These are phyloP conservation scores for Amphilophus citrinellus DNA, from an alignment of 2,113 vertebrate genomes.

Conservation along the genomic window DNA sequence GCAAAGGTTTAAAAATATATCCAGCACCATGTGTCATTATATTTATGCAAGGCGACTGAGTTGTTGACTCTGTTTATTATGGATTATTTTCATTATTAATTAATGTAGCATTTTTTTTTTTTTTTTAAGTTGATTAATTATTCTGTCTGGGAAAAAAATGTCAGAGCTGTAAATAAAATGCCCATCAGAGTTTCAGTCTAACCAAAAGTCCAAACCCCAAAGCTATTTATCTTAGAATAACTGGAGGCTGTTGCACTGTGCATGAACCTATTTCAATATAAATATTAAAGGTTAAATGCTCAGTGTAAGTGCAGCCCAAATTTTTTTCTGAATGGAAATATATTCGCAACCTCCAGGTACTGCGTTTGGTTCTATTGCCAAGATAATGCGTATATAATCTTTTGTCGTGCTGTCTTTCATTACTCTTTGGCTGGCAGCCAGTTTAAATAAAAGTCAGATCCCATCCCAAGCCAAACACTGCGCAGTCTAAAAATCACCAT, in stretches of 20 bases:
- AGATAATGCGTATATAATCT: constrained; percentile 30
- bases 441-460: constrained; percentile 17
- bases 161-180: neutral
- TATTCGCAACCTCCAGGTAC: constrained; percentile 3
- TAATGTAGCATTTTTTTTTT: neutral
- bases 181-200: neutral
- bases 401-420: constrained; percentile 52
- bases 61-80: neutral
- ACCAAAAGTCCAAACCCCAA: neutral
- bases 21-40: too few relatives aligned
- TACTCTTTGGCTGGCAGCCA: constrained; percentile 49
- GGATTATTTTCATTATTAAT: neutral
- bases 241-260: neutral
- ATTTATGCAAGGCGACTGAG: neutral
- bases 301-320: neutral
- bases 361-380: neutral
- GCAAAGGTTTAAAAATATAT: neutral
- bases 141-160: neutral
- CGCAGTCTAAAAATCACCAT: constrained; percentile 40
- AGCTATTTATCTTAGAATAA: neutral
- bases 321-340: constrained; percentile 2
- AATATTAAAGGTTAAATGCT: neutral
- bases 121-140: neutral
- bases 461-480: neutral
- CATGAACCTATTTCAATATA: neutral